Evolutionary conservation across 2,797 vertebrate genomes (phyloP).

Genomic region (Pseudotriccus pelzelni): DNA sequence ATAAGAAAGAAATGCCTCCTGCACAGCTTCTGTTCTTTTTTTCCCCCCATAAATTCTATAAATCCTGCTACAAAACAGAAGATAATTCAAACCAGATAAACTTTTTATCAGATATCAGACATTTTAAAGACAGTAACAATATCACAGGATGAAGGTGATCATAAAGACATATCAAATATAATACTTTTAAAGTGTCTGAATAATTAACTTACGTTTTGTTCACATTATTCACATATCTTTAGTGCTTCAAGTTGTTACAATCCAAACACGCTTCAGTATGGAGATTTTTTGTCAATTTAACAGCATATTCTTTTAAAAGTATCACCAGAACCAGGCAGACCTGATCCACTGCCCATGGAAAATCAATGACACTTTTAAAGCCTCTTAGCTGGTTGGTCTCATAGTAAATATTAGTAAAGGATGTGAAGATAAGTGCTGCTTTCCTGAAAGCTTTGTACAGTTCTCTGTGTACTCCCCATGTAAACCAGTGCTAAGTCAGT

Average conservation of each 20-base stretch:
- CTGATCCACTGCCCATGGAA: background rate
- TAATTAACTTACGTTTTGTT: background rate
- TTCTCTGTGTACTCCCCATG: background rate
- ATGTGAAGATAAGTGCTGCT: background rate
- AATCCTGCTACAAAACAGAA: background rate
- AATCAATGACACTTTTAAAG: background rate
- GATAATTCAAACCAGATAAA: background rate
- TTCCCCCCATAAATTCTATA: background rate
- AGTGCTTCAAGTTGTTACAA: background rate
- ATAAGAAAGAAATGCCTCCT: background rate
- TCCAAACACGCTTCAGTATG: background rate
- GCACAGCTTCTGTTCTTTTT: background rate
- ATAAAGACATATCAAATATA: background rate
- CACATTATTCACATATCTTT: background rate
- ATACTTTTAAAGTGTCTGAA: background rate
- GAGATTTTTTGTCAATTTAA: background rate
- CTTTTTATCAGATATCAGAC: background rate
- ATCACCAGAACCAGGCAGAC: background rate
- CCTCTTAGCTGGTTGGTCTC: background rate
- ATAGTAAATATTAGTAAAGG: background rate
- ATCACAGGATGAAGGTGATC: background rate
- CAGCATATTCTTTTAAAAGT: background rate
- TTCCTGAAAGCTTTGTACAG: background rate
- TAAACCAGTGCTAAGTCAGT: background rate
- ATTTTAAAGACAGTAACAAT: conserved; percentile 12